Evolutionary conservation across 2,113 vertebrate genomes (phyloP), one percentile per base, ranked within the genome.

Genomic region (Lagopus muta): DNA sequence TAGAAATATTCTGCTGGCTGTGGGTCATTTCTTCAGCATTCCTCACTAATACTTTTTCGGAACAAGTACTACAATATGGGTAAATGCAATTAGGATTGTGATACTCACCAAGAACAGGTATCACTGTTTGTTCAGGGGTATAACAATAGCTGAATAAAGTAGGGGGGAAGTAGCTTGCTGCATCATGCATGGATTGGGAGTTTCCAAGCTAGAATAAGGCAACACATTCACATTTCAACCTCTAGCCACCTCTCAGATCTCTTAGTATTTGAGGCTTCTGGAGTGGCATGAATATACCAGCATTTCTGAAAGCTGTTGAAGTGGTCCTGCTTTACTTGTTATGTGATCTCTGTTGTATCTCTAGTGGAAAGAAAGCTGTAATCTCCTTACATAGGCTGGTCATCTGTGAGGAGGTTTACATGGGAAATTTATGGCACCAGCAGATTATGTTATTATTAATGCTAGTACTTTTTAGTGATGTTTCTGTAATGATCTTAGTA

Each of bases 1-100:
- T 65, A 90, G 76, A 88, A 95, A 83, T 88, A 83, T 54, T 94
- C 80, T 81, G 32, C 43, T 74, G 65, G 52, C 79, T 77, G 40
- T 78, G 18, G 36, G 90, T 73, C n/a, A 38, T 69, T 89, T 91
- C 74, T 42, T 85, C 58, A 52, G 2, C 42, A 34, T 62, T 88
- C 74, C 93, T 85, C 30, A 65, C 34, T 61, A 61, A 42, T 32
- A 30, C 27, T 72, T 74, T 88, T 86, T 88, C 28, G 38, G 52
- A 77, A 4, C 34, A 78, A 64, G 57, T 67, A 21, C 40, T 91
- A 27, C 28, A 6, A 1, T 1, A 17, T 50, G 34, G 34, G 48
- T n/a, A 78, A 64, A 48, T 70, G n/a, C 65, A 72, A 4, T 88
- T 78, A 88, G 32, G 75, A 57, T 13, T 79, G 7, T 64, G 40